Base-by-base conservation (phyloP, 2,888 invertebrate species). In the Leuctra nigra region DNA sequence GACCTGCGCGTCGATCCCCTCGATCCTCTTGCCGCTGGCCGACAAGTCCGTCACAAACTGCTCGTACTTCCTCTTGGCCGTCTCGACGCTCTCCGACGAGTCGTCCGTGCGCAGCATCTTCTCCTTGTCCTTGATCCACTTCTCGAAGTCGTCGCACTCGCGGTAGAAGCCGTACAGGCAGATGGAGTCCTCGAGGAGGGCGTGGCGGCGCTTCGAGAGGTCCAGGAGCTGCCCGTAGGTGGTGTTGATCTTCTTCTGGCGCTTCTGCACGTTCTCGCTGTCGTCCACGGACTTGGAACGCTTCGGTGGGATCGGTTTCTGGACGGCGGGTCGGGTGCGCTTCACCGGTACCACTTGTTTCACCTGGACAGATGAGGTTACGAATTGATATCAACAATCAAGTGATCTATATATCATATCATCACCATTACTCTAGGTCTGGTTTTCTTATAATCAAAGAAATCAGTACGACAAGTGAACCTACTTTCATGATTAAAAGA, bases 81-180 rank as follows among this genome's bases (percentile, higher is more conserved):
- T 91, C 64, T 93, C 93, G 11, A 97, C 93, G 65, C 87, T 91
- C 62, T 96, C 94, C 13, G 83, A 82, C 1, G 85, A 82, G 61
- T 95, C 94, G 52, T 91, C 89, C 2, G 86, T 79, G 44, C 87
- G 76, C 55, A 95, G 76, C 76, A 95, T 80, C 67, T 87, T 85
- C 69, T 96, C 95, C 72, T 95, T 95, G 63, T 97, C 97, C 66
- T 86, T 88, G 73, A 97, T 94, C 97, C 98, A 99, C 65, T 86
- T 86, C 72, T 97, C 96, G 69, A 99, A 96, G 73, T 95, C 95
- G 67, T 97, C 96, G 72, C 98, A 98, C 69, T 98, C 97, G 9
- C 91, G 83, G 74, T 92, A 95, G 77, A 98, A 96, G 54, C 87
- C 87, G 73, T 90, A 96, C 57, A 97, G 75, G 64, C 91, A 83